Conservation (phyloP, 2,113 vertebrate species). For the Anguilla japonica region DNA sequence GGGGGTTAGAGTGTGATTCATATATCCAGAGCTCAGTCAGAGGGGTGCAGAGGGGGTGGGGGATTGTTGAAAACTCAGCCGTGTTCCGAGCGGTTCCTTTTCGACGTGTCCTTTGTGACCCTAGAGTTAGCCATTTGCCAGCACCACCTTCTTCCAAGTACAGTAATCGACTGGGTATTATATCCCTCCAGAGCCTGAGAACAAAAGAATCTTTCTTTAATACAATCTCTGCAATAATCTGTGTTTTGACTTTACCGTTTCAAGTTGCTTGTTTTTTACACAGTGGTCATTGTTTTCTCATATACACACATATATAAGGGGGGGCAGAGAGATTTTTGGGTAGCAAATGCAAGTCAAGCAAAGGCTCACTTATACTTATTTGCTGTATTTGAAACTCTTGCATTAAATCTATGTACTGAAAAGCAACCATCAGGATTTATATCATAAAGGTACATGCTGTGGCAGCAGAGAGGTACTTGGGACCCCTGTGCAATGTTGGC, state of each 20-base stretch:
- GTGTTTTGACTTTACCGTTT: neutral
- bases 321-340: too few species aligned
- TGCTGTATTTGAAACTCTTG: too few species aligned
- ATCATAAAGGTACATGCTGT: too few species aligned
- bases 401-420: too few species aligned
- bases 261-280: neutral
- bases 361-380: too few species aligned
- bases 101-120: neutral
- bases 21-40: neutral
- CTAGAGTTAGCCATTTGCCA: neutral
- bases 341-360: too few species aligned
- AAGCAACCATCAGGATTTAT: too few species aligned
- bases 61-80: neutral
- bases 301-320: neutral
- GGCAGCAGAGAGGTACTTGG: too few species aligned
- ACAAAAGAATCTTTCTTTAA: neutral
- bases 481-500: neutral
- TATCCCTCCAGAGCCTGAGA: neutral
- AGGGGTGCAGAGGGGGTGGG: neutral
- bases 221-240: neutral
- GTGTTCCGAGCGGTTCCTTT: neutral
- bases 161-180: neutral
- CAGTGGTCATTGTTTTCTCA: neutral
- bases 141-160: neutral
- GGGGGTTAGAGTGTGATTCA: slow-evolving; percentile 14